Percentiles rank a stretch among this genome's conserved stretches.
phyloP scores from a whole-genome alignment of 2,888 invertebrate species.

The Cryptocheilus praepositus region DNA sequence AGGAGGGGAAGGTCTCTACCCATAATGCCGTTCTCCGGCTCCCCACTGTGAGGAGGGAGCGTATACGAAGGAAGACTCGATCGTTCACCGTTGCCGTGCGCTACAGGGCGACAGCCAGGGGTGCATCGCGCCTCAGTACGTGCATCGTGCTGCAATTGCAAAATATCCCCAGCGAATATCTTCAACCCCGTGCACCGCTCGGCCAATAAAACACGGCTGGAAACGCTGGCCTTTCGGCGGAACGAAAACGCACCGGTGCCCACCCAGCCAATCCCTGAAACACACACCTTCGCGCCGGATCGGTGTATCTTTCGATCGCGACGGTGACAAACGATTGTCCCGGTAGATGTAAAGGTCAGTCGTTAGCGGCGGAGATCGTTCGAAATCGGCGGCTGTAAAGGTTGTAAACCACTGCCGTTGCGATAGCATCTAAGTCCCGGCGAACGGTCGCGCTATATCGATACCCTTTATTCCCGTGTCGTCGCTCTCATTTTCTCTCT shows the following conservation, averaged over 20 bases:
- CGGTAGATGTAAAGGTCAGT: too few relatives aligned
- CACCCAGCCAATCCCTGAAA: too few relatives aligned
- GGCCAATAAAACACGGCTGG: too few relatives aligned
- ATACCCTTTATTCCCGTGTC: conserved; percentile 69
- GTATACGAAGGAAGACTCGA: conserved; percentile 52
- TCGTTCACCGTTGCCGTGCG: conserved; percentile 40
- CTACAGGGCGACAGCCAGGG: conserved; percentile 42
- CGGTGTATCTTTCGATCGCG: too few relatives aligned
- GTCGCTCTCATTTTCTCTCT: conserved; percentile 59
- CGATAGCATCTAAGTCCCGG: conserved; percentile 71
- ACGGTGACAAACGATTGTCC: too few relatives aligned
- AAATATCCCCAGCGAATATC: conserved; percentile 37
- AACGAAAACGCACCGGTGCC: too few relatives aligned
- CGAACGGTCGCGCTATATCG: conserved; percentile 64
- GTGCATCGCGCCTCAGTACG: conserved; percentile 56
- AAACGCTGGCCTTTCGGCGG: too few relatives aligned
- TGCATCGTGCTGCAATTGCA: conserved; percentile 31
- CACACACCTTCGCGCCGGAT: too few relatives aligned
- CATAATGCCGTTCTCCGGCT: conserved; percentile 71
- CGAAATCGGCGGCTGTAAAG: conserved; percentile 35
- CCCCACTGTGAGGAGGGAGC: conserved; percentile 66
- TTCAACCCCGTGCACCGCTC: conserved; percentile 22
- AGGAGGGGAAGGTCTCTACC: conserved; percentile 63
- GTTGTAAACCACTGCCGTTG: conserved; percentile 55
- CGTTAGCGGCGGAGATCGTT: too few relatives aligned